These are phyloP conservation scores for Brachyopa scutellaris DNA, from an alignment of 2,888 invertebrate genomes.

Conservation along the genomic window DNA sequence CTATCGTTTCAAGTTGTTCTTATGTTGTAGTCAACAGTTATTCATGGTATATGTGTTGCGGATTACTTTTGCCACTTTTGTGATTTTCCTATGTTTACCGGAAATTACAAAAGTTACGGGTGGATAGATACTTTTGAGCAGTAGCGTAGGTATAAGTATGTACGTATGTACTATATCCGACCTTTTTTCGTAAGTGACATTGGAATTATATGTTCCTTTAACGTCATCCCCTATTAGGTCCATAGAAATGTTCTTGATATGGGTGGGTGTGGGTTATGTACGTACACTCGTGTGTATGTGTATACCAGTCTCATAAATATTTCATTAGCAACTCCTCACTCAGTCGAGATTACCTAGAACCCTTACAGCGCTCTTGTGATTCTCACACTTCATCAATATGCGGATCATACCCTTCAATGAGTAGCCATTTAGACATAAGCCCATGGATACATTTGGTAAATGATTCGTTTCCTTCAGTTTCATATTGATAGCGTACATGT, in stretches of 20 bases:
- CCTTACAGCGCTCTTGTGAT: background rate
- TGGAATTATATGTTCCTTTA: background rate
- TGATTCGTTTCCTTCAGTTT: background rate
- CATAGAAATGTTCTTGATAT: background rate
- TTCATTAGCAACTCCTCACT: background rate
- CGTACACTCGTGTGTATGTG: too few relatives aligned
- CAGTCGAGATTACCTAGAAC: background rate
- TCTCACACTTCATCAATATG: background rate
- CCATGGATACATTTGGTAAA: background rate
- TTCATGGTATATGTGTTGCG: too few relatives aligned
- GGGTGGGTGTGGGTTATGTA: too few relatives aligned
- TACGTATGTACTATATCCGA: too few relatives aligned
- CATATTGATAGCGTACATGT: background rate
- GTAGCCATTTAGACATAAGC: background rate
- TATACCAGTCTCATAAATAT: conserved; percentile 17
- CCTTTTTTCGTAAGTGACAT: background rate
- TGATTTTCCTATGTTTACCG: too few relatives aligned
- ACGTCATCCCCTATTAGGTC: background rate
- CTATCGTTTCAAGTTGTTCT: too few relatives aligned
- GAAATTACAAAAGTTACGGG: too few relatives aligned
- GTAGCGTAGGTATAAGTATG: too few relatives aligned
- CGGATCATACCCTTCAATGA: background rate
- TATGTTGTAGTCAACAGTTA: too few relatives aligned
- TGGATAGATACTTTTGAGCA: too few relatives aligned
- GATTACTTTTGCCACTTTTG: too few relatives aligned